Percentiles rank a stretch among this genome's conserved stretches.
phyloP scores from a whole-genome alignment of 2,113 vertebrate species.

The Calyptommatus sinebrachiatus region DNA sequence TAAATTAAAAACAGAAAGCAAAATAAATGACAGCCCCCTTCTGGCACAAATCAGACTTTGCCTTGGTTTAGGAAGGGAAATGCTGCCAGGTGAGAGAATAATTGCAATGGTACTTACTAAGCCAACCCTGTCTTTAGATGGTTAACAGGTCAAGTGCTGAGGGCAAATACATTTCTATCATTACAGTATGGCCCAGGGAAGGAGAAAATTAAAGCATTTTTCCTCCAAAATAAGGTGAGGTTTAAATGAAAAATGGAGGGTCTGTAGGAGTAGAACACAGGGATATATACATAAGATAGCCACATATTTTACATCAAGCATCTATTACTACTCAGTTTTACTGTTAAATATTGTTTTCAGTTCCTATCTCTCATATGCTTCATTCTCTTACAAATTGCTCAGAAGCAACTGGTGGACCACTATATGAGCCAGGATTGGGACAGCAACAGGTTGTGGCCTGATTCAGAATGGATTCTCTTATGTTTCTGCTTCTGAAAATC shows the following conservation, averaged over 20 bases:
- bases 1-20: slow-evolving; percentile 35
- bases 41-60: fast-evolving
- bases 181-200: background rate
- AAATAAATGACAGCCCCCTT: background rate
- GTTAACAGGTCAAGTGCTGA: background rate
- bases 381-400: too few species aligned
- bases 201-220: background rate
- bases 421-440: too few species aligned
- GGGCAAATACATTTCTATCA: background rate
- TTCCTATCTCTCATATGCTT: too few species aligned
- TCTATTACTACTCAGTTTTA: background rate
- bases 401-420: too few species aligned
- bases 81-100: background rate
- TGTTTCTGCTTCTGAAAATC: background rate
- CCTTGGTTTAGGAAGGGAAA: background rate
- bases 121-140: background rate
- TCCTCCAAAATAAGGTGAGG: background rate
- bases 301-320: background rate
- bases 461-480: too few species aligned
- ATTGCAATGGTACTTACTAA: background rate
- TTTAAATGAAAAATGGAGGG: background rate
- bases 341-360: background rate
- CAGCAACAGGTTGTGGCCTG: too few species aligned
- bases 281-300: too few species aligned
- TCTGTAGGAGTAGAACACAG: background rate